Evolutionary conservation across 2,113 vertebrate genomes (phyloP).

Genomic region (Apodemus sylvaticus): DNA sequence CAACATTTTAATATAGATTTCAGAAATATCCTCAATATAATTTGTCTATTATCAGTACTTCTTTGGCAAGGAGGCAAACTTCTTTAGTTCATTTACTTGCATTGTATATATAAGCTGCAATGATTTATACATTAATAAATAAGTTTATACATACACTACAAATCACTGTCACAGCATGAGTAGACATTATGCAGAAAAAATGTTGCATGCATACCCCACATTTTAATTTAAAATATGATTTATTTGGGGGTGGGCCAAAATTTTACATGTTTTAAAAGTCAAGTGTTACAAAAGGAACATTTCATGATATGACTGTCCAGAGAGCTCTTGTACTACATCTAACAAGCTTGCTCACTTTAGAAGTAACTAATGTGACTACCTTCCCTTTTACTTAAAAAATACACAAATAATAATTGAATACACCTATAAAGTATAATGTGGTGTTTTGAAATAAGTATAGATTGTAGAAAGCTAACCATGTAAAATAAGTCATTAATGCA

Average conservation of each 20-base stretch:
- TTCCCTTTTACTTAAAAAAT: background rate
- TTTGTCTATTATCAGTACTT: background rate
- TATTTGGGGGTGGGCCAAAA: background rate
- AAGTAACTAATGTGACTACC: background rate
- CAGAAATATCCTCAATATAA: background rate
- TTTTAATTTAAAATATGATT: background rate
- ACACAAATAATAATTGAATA: background rate
- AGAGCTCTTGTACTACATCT: background rate
- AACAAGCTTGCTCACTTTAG: background rate
- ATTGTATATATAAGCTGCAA: background rate
- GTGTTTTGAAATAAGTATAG: background rate
- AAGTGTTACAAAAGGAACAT: background rate
- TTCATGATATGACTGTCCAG: background rate
- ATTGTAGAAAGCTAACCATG: background rate
- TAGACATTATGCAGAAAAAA: background rate
- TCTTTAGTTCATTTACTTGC: background rate
- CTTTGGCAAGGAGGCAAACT: background rate
- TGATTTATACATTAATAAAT: too few species aligned
- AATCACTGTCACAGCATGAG: background rate
- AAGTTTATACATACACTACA: too few species aligned
- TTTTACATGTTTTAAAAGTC: background rate
- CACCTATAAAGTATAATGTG: background rate
- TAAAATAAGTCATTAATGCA: background rate
- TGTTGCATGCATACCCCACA: background rate
- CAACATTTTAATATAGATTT: background rate